These are phyloP conservation scores for Epizoanthus scotinus DNA, from an alignment of 92 coral and sea anemone genomes.

Conservation along the genomic window DNA sequence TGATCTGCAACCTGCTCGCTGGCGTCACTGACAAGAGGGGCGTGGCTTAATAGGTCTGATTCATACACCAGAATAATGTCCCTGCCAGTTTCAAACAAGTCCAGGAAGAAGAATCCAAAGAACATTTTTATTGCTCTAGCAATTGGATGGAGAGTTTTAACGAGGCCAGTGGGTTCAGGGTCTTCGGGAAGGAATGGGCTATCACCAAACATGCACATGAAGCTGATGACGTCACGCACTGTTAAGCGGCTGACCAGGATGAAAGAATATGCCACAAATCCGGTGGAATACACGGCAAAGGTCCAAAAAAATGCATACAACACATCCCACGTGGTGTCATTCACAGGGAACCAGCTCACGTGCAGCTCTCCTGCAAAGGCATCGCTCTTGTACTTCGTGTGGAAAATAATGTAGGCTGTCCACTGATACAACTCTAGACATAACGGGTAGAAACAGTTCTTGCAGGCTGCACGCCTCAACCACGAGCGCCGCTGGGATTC, in stretches of 20 bases:
- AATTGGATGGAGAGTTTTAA: slow-evolving; percentile 49
- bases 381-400: slow-evolving; percentile 43
- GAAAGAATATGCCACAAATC: slow-evolving; percentile 80
- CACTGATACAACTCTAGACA: slow-evolving; percentile 82
- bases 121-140: slow-evolving; percentile 39
- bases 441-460: slow-evolving; percentile 84
- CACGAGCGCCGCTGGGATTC: slow-evolving; percentile 70
- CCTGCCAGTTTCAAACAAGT: slow-evolving; percentile 68
- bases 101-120: slow-evolving; percentile 72
- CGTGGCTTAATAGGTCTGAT: slow-evolving; percentile 15
- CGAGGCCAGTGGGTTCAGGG: slow-evolving; percentile 34
- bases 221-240: slow-evolving; percentile 77
- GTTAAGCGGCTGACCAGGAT: slow-evolving; percentile 78
- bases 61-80: slow-evolving; percentile 73
- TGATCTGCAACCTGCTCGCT: not conserved
- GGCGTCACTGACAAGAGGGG: slow-evolving; percentile 2
- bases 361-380: slow-evolving; percentile 62
- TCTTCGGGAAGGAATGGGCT: slow-evolving; percentile 70
- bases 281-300: slow-evolving; percentile 78
- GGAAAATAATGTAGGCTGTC: slow-evolving; percentile 73
- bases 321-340: slow-evolving; percentile 57
- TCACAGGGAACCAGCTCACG: slow-evolving; percentile 47
- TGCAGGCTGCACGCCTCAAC: slow-evolving; percentile 71
- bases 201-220: slow-evolving; percentile 85
- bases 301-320: slow-evolving; percentile 81